Conservation (phyloP, 2,113 vertebrate species). For the Colius striatus region DNA sequence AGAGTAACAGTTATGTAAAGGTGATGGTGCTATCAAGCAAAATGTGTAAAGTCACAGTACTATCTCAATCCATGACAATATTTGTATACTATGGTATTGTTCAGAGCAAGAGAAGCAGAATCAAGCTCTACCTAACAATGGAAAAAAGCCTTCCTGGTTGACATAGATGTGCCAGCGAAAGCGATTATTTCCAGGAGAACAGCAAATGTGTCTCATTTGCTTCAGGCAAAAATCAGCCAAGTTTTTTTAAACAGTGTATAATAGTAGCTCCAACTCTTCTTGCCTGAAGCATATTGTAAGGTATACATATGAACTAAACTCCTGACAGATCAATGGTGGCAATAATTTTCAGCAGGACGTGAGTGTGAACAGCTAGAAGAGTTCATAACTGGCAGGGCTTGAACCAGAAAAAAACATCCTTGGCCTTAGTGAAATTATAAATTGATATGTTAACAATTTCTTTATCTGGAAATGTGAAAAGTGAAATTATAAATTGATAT, state of each 20-base stretch:
- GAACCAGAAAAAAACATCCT: not conserved
- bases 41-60: not conserved
- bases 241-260: not conserved
- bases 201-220: not conserved
- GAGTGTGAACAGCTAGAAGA: not conserved
- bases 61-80: not conserved
- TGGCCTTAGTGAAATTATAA: not conserved
- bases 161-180: not conserved
- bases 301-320: not conserved
- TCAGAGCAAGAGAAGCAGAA: not conserved
- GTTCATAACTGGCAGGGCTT: not conserved
- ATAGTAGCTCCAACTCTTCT: not conserved
- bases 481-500: not conserved
- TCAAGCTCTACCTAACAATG: not conserved
- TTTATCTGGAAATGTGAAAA: not conserved
- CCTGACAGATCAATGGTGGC: not conserved
- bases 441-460: not conserved
- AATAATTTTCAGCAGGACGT: not conserved
- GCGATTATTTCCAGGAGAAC: not conserved
- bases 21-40: not conserved
- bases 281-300: not conserved
- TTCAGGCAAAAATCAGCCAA: slow-evolving; percentile 32
- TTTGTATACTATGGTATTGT: not conserved
- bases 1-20: not conserved
- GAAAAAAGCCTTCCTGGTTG: not conserved